A percentile compares a stretch with the other conserved stretches of the same genome.
phyloP scores from a whole-genome alignment of 2,888 invertebrate species.

The Synanthedon formicaeformis region DNA sequence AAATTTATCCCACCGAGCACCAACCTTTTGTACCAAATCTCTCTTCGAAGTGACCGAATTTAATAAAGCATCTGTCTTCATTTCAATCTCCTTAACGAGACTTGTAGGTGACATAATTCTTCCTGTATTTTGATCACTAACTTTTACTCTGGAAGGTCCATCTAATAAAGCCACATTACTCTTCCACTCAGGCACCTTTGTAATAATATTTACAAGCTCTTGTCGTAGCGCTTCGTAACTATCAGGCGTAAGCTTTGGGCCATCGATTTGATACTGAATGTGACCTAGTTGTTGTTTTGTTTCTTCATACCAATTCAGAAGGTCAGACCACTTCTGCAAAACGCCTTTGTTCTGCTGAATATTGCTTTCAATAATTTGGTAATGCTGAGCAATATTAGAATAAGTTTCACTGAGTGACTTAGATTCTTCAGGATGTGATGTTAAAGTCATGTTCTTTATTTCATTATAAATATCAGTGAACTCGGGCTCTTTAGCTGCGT shows the following conservation, averaged over 20 bases:
- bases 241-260: constrained; percentile 77
- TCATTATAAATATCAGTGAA: constrained; percentile 85
- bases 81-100: constrained; percentile 79
- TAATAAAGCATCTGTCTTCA: constrained; percentile 75
- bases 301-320: constrained; percentile 85
- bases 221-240: constrained; percentile 77
- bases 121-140: constrained; percentile 78
- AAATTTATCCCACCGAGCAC: constrained; percentile 83
- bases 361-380: constrained; percentile 80
- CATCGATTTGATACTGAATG: constrained; percentile 83
- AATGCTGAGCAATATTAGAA: constrained; percentile 79
- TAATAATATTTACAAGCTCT: constrained; percentile 77
- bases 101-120: constrained; percentile 79
- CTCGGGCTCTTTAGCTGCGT: constrained; percentile 83
- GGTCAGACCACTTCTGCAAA: constrained; percentile 85
- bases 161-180: constrained; percentile 76
- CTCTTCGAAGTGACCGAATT: constrained; percentile 76
- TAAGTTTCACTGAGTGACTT: constrained; percentile 80
- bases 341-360: constrained; percentile 80
- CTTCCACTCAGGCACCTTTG: constrained; percentile 79
- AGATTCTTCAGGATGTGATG: constrained; percentile 80
- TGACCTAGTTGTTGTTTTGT: constrained; percentile 83
- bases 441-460: constrained; percentile 80
- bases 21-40: constrained; percentile 77
- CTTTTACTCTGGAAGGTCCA: constrained; percentile 74